phyloP scores from a whole-genome alignment of 1,140 invertebrate species.

The Neodiprion fabricii region DNA sequence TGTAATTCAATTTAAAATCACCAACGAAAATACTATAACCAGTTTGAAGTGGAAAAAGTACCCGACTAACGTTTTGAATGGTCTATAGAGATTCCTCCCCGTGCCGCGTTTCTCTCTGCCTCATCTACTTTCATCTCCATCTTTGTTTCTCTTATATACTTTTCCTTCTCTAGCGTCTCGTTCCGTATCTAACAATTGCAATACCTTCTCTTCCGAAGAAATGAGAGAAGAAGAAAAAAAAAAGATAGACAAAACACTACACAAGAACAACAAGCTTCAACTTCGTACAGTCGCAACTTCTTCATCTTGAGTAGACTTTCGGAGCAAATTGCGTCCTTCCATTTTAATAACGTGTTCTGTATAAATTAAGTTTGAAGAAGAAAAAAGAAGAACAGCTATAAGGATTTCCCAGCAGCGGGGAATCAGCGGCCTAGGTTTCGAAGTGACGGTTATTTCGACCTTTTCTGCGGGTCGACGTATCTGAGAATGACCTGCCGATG shows the following conservation, averaged over 20 bases:
- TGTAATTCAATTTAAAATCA: neutral
- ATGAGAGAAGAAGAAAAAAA: neutral
- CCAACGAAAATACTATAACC: slow-evolving; percentile 1
- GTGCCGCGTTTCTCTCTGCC: neutral
- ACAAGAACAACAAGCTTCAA: too few species aligned
- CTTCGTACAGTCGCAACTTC: too few species aligned
- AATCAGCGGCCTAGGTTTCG: too few species aligned
- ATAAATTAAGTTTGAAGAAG: too few species aligned
- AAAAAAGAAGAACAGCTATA: too few species aligned
- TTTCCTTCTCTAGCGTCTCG: neutral
- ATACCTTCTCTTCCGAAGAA: neutral
- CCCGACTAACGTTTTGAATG: neutral
- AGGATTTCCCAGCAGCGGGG: too few species aligned
- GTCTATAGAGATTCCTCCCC: neutral
- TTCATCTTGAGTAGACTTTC: too few species aligned
- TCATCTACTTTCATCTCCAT: neutral
- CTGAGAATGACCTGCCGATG: neutral
- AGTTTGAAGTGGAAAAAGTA: neutral
- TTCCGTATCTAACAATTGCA: neutral
- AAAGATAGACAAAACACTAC: too few species aligned
- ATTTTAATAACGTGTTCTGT: too few species aligned
- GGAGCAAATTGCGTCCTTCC: too few species aligned
- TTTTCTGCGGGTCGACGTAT: neutral
- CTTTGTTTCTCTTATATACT: too few species aligned
- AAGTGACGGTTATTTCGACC: neutral